Percentiles rank a stretch among this genome's conserved stretches.
These are phyloP conservation scores for Monodelphis domestica DNA, from an alignment of 2,797 vertebrate species.

Conservation along the genomic window DNA sequence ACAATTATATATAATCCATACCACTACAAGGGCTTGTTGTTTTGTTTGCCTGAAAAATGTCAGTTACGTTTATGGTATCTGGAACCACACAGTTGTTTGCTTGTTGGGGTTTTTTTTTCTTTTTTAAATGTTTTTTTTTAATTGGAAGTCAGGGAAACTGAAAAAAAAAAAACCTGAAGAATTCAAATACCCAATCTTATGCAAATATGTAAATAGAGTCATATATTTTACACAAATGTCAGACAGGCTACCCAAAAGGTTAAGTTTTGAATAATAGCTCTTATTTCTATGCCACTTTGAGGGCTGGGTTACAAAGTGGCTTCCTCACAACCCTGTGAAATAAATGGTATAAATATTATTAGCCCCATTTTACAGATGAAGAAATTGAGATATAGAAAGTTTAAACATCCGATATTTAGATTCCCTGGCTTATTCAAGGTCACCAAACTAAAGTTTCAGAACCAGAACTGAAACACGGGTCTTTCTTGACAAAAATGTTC, in stretches of 20 bases:
- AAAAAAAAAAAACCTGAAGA: constrained; percentile 17
- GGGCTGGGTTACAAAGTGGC: neutral
- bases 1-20: neutral
- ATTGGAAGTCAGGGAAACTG: constrained; percentile 30
- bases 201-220: neutral
- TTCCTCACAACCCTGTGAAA: neutral
- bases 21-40: neutral
- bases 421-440: neutral
- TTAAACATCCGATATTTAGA: neutral
- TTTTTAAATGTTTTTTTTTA: constrained; percentile 18
- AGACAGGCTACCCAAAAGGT: neutral
- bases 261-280: neutral
- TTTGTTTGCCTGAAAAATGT: constrained; percentile 27
- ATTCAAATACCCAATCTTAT: neutral
- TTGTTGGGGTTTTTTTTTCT: constrained; percentile 14
- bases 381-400: neutral
- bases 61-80: constrained; percentile 21
- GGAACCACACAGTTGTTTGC: neutral
- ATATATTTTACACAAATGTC: neutral
- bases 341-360: neutral
- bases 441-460: neutral
- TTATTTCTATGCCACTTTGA: neutral
- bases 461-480: neutral
- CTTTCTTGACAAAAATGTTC: too few species aligned
- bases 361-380: neutral